Evolutionary conservation across 1,140 invertebrate species (phyloP), one percentile per base, ranked within the genome.

Genomic region (Pseudomyrmex gracilis): DNA sequence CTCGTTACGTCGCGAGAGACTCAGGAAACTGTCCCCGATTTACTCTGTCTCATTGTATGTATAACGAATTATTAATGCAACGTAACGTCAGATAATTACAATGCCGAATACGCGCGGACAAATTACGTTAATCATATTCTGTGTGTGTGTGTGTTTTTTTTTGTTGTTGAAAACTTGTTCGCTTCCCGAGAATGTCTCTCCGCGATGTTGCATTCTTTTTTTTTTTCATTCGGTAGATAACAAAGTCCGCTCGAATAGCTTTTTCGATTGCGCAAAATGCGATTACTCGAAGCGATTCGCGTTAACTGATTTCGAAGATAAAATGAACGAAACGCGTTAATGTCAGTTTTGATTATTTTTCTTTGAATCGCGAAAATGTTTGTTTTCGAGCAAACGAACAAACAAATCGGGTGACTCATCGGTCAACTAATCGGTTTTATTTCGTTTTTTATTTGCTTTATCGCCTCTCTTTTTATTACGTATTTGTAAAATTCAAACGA

Each of bases 1-100:
- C 83, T 73, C 71, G 87, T 88, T 87, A 87, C 86, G 83, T 85
- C 77, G 34, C 5, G 5, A 34, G 34, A 34, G 87, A 87, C 24
- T 82, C 86, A 77, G 86, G 87, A 87, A 88, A 87, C 83, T 87
- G 87, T 87, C 87, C 86, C 84, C 80, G 82, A 87, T 88, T 88
- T 73, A 71, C 24, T 73, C 24, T 73, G 60, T 57, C 67, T 87
- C 67, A 61, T 55, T 73, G 70, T 80, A n/a, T n/a, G n/a, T n/a
- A n/a, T n/a, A 87, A 71, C 82, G 64, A 68, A 80, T 87, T 80
- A 87, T 87, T 74, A 70, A 15, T 47, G 34, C 47, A 73, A 84
- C 47, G 22, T 47, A 64, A 53, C 34, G 53, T 63, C 66, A 57
- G 60, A 73, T 60, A 84, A 87, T 87, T 87, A 58, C 10, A 3